phyloP scores from a whole-genome alignment of 2,888 invertebrate species.

The Thymelicus lineola region DNA sequence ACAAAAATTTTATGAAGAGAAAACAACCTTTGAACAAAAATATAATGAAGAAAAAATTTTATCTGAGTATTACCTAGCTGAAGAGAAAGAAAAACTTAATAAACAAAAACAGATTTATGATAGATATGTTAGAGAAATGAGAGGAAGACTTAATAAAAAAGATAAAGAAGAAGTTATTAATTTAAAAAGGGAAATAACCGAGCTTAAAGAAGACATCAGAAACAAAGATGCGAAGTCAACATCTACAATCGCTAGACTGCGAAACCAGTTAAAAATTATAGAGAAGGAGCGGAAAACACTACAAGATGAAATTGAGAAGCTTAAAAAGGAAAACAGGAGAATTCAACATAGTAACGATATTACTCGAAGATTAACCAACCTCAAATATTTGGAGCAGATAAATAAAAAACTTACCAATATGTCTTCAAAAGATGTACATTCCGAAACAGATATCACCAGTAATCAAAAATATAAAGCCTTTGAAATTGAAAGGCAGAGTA shows the following conservation, averaged over 20 bases:
- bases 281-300: slow-evolving; percentile 89
- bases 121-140: slow-evolving; percentile 88
- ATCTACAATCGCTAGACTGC: slow-evolving; percentile 88
- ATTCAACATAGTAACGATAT: slow-evolving; percentile 86
- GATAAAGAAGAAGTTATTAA: slow-evolving; percentile 89
- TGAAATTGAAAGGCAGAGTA: slow-evolving; percentile 74
- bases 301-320: slow-evolving; percentile 87
- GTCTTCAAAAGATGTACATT: slow-evolving; percentile 60
- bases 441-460: slow-evolving; percentile 58
- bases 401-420: slow-evolving; percentile 83
- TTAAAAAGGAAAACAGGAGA: slow-evolving; percentile 88
- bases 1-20: slow-evolving; percentile 86
- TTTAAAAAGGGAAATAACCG: slow-evolving; percentile 87
- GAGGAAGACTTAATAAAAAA: slow-evolving; percentile 87
- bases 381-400: slow-evolving; percentile 91
- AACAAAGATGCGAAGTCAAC: slow-evolving; percentile 91
- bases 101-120: slow-evolving; percentile 88
- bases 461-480: slow-evolving; percentile 73
- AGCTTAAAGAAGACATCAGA: slow-evolving; percentile 88
- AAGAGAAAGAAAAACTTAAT: slow-evolving; percentile 88
- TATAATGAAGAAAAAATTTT: slow-evolving; percentile 88
- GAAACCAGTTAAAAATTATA: slow-evolving; percentile 89
- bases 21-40: slow-evolving; percentile 83
- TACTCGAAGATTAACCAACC: slow-evolving; percentile 85
- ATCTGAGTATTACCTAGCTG: slow-evolving; percentile 87